Evolutionary conservation across 2,797 vertebrate genomes (phyloP), one percentile per base, ranked within the genome.

Genomic region (Aphelocoma californica): DNA sequence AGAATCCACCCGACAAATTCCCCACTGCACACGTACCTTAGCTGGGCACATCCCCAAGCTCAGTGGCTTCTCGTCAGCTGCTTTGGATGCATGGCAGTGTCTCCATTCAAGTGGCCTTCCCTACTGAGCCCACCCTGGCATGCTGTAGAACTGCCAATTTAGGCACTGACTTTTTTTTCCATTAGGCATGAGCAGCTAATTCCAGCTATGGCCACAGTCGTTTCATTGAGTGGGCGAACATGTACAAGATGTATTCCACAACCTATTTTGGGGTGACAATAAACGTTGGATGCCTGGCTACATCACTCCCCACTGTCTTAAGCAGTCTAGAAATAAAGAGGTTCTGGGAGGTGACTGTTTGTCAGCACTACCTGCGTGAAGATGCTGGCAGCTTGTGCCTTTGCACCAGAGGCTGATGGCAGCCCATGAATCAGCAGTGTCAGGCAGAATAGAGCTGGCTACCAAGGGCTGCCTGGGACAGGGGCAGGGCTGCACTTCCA

Each of bases 31-130:
- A 3, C 2, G 56, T 90, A 87, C 95, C 95, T 96, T 95, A 93
- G 93, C 26, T 96, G 93, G 93, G 91, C 89, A 96, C 91, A 64
- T 70, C 77, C 95, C 85, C 91, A 94, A 91, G 75, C 50, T 81
- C 65, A 47, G 81, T 26, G 44, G 24, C 91, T 93, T 80, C 65
- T 92, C 1, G 4, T 93, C 95, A 92, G 88, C 93, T 95, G 93
- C 82, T 96, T 48, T 78, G 88, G 81, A 91, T 93, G 79, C 81
- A 74, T 2, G 3, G 47, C 62, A 5, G 77, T 7, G 0, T 74
- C 86, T 95, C 92, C 81, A 75, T 95, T 85, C 84, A 86, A 81
- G 71, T 36, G 54, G 69, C 91, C 77, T 96, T 91, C 81, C 65
- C 5, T 3, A 34, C 10, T 16, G 3, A 90, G 66, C 69, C 90